Evolutionary conservation across 2,888 invertebrate genomes (phyloP).

Genomic region (Hirtodrosophila confusa): DNA sequence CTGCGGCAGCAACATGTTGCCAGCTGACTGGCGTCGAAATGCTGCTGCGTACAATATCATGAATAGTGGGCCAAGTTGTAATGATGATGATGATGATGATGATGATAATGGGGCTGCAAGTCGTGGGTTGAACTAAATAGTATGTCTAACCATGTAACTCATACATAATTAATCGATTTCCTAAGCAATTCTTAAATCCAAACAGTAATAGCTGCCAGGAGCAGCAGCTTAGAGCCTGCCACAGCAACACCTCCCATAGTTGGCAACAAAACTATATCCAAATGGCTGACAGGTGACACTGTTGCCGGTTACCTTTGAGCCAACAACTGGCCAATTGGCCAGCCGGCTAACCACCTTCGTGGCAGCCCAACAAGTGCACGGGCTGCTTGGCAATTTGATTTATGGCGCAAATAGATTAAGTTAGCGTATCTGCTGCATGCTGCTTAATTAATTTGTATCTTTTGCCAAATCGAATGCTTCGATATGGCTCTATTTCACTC

Average conservation of each 20-base stretch:
- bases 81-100: conserved; percentile 32
- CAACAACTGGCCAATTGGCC: conserved; percentile 39
- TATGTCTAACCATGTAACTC: conserved; percentile 23
- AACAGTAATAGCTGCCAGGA: conserved; percentile 2
- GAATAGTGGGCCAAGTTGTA: conserved; percentile 43
- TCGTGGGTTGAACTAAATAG: conserved; percentile 43
- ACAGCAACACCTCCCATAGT: conserved; percentile 1
- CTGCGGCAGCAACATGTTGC: conserved; percentile 69
- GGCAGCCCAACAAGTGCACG: conserved; percentile 29
- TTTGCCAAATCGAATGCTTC: conserved; percentile 79
- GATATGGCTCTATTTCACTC: conserved; percentile 27
- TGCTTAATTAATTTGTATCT: conserved; percentile 83
- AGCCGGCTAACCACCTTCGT: conserved; percentile 21
- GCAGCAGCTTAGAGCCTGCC: conserved; percentile 8
- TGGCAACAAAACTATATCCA: conserved; percentile 20
- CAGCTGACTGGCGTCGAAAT: conserved; percentile 40
- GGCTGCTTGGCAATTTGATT: conserved; percentile 77
- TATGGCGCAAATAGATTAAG: conserved; percentile 82
- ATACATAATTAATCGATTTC: conserved; percentile 47
- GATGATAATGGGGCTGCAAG: conserved; percentile 33
- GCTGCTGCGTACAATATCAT: conserved; percentile 46
- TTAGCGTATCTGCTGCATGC: conserved; percentile 82
- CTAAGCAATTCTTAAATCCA: conserved; percentile 13
- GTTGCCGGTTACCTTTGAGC: conserved; percentile 68
- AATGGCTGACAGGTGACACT: conserved; percentile 65